phyloP scores from a whole-genome alignment of 2,888 invertebrate species.

The Drosophila niveifrons region DNA sequence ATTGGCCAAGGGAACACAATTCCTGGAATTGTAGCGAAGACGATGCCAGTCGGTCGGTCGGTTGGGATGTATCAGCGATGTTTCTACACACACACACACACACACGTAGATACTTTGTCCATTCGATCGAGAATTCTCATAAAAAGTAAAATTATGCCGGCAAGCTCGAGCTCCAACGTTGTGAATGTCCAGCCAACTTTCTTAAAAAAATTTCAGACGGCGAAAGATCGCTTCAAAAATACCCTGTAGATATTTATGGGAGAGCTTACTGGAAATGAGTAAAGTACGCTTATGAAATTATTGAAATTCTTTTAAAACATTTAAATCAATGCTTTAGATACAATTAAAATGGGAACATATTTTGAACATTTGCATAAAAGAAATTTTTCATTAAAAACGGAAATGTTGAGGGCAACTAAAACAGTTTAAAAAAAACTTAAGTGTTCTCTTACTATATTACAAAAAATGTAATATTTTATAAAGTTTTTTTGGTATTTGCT shows the following conservation, averaged over 20 bases:
- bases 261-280: too few relatives aligned
- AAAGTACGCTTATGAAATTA: too few relatives aligned
- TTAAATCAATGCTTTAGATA: too few relatives aligned
- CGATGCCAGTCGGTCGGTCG: slow-evolving; percentile 25
- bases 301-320: too few relatives aligned
- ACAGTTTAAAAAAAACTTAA: too few relatives aligned
- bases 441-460: too few relatives aligned
- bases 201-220: neutral
- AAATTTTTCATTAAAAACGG: too few relatives aligned
- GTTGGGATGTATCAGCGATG: slow-evolving; percentile 21
- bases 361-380: too few relatives aligned
- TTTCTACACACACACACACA: slow-evolving; percentile 8
- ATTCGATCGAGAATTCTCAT: slow-evolving; percentile 33
- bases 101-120: slow-evolving; percentile 9
- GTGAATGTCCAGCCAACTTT: slow-evolving; percentile 17
- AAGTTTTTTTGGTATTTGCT: neutral
- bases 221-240: neutral
- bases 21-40: slow-evolving; percentile 70
- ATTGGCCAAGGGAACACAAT: slow-evolving; percentile 64
- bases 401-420: too few relatives aligned
- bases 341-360: too few relatives aligned
- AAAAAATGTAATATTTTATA: neutral
- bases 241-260: neutral
- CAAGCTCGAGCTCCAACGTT: slow-evolving; percentile 33
- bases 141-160: slow-evolving; percentile 50